These are phyloP conservation scores for Anguilla pacifica DNA, from an alignment of 2,797 vertebrate species.

Conservation along the genomic window DNA sequence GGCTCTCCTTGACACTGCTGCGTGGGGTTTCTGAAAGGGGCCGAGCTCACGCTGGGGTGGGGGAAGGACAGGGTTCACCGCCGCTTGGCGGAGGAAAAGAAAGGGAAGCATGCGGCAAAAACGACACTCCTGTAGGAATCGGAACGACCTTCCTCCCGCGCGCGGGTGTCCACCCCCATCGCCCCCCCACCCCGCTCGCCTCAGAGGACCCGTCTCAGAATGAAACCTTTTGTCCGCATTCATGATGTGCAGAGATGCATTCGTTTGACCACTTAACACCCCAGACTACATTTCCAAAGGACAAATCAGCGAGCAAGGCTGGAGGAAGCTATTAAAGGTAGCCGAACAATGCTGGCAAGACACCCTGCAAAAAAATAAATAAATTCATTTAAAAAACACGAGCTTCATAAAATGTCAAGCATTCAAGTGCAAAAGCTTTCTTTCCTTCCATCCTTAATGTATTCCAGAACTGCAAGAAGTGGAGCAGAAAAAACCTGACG, in stretches of 20 bases:
- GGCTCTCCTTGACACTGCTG: constrained; percentile 19
- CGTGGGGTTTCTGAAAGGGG: neutral
- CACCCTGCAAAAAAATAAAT: neutral
- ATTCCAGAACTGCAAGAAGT: neutral
- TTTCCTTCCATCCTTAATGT: neutral
- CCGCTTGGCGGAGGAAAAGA: constrained; percentile 14
- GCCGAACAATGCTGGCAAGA: neutral
- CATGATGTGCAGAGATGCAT: neutral
- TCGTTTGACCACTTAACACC: neutral
- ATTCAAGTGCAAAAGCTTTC: neutral
- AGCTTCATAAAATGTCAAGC: neutral
- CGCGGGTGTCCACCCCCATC: neutral
- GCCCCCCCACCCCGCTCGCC: neutral
- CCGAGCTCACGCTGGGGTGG: constrained; percentile 11
- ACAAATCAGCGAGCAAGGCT: neutral
- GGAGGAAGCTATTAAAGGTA: neutral
- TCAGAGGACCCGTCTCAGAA: neutral
- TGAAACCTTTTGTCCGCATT: neutral
- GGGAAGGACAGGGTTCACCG: neutral
- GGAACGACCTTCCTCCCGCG: neutral
- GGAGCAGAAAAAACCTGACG: neutral
- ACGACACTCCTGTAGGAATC: neutral
- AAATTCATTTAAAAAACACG: neutral
- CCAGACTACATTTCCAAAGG: neutral
- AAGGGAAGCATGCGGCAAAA: neutral